Percentiles rank a stretch among this genome's conserved stretches.
Evolutionary conservation across 2,797 vertebrate species (phyloP).

Genomic region (Poeciliopsis turneri): DNA sequence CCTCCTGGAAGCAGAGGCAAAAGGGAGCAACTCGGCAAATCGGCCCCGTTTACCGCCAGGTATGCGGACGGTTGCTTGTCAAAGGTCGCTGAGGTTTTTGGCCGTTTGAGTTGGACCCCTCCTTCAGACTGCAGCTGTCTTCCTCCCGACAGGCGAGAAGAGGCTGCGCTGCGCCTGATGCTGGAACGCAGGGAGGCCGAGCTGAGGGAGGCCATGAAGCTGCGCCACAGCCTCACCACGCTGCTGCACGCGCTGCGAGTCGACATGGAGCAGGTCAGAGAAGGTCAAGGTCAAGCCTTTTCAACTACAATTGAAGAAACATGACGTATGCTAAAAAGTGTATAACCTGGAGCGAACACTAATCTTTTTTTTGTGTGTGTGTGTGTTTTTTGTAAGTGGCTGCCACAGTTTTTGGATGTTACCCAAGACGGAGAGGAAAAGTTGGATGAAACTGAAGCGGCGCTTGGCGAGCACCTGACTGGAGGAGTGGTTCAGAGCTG

Average conservation of each 20-base stretch:
- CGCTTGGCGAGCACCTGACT: slow-evolving; percentile 76
- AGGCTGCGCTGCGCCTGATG: slow-evolving; percentile 68
- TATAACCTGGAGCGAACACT: neutral
- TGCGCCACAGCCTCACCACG: slow-evolving; percentile 75
- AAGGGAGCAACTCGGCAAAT: slow-evolving; percentile 44
- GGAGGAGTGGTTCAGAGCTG: slow-evolving; percentile 79
- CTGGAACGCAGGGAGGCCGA: slow-evolving; percentile 80
- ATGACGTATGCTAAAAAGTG: neutral
- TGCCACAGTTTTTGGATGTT: slow-evolving; percentile 30
- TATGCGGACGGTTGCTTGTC: neutral
- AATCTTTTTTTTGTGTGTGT: neutral
- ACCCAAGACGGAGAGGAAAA: slow-evolving; percentile 24
- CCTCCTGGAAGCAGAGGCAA: slow-evolving; percentile 46
- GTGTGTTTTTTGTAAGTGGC: slow-evolving; percentile 35
- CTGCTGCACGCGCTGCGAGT: slow-evolving; percentile 73
- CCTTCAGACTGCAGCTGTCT: neutral
- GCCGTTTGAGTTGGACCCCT: neutral
- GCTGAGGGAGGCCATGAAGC: slow-evolving; percentile 76
- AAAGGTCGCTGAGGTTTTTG: neutral
- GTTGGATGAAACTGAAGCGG: slow-evolving; percentile 66
- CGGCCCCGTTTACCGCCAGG: slow-evolving; percentile 50
- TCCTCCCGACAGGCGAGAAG: slow-evolving; percentile 66
- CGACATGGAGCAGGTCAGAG: slow-evolving; percentile 72
- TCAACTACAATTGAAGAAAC: neutral
- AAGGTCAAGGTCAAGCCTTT: neutral